Evolutionary conservation across 2,888 invertebrate species (phyloP).

Genomic region (Cosmorhoe ocellata): DNA sequence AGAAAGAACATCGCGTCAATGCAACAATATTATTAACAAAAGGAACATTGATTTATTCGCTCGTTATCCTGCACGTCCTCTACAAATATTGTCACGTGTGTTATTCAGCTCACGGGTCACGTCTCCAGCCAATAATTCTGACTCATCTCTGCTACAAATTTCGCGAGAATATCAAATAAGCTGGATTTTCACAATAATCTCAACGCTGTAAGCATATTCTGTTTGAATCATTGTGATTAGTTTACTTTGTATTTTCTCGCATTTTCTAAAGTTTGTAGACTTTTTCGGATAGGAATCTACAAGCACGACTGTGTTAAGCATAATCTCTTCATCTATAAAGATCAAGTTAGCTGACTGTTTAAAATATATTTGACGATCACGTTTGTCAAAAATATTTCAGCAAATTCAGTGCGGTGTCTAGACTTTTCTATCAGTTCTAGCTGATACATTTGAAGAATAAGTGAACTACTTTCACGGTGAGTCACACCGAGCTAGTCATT

Average conservation of each 20-base stretch:
- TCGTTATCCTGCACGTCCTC: constrained; percentile 21
- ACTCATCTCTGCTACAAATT: constrained; percentile 73
- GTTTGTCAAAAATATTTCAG: too few relatives aligned
- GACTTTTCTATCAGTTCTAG: background rate
- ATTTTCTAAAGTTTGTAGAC: too few relatives aligned
- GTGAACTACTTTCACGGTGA: constrained; percentile 42
- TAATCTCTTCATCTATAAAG: too few relatives aligned
- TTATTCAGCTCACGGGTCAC: constrained; percentile 70
- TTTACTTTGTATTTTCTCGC: too few relatives aligned
- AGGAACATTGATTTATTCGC: constrained; percentile 21
- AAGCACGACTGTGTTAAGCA: too few relatives aligned
- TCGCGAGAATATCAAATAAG: constrained; percentile 70
- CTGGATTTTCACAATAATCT: constrained; percentile 38
- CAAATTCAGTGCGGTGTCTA: too few relatives aligned
- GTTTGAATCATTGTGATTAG: too few relatives aligned
- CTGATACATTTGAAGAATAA: constrained; percentile 4
- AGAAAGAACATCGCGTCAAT: too few relatives aligned
- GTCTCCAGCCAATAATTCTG: constrained; percentile 75
- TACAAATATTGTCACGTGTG: constrained; percentile 57
- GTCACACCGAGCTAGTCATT: constrained; percentile 52
- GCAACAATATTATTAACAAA: background rate
- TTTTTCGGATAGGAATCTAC: too few relatives aligned
- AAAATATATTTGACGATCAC: too few relatives aligned
- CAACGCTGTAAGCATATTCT: background rate
- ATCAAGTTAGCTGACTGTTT: too few relatives aligned